Base-by-base conservation (phyloP, 1,140 invertebrate genomes). In the Panonychus citri region DNA sequence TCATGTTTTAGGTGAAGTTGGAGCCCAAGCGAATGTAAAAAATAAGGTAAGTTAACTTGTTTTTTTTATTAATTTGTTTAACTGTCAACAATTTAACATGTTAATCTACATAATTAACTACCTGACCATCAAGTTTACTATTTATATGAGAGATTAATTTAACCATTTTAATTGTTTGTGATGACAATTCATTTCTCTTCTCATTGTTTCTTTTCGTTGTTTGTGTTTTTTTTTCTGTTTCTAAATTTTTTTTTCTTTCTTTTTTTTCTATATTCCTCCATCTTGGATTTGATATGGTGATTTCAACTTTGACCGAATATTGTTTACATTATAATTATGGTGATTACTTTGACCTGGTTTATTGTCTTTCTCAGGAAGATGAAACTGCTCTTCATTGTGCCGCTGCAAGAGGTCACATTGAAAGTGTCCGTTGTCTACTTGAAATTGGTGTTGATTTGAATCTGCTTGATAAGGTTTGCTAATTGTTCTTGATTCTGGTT, bases 371-470 rank as follows among this genome's bases (percentile, higher is more conserved):
- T 28, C 61, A 78, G 75, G 75, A 78, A 59, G 73, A 69, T n/a
- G 75, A 78, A 62, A 75, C 74, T 12, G 69, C 75, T 19, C 64
- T 78, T 10, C 76, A 78, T 62, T 69, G 70, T 62, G 74, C 77
- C 25, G 66, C 73, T 42, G 67, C 69, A 12, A 62, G 74, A 54
- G 76, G 77, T 5, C 75, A 78, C 64, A 53, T 74, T 13, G 76
- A 79, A 46, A 75, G 73, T 66, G 74, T 77, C 3, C 70, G 71
- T 60, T 68, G 70, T 53, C 67, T 82, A 37, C 66, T 81, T 19
- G 76, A 79, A 56, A 70, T 70, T 64, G 77, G 77, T n/a, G 74
- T 74, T 15, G 70, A 75, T 56, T 60, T 80, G 3, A 76, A 81
- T 66, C 52, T 69, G 19, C 61, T 67, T 25, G 75, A 78, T 60